These are phyloP conservation scores for Acrocephalus scirpaceus DNA, from an alignment of 2,797 vertebrate genomes.

Conservation along the genomic window DNA sequence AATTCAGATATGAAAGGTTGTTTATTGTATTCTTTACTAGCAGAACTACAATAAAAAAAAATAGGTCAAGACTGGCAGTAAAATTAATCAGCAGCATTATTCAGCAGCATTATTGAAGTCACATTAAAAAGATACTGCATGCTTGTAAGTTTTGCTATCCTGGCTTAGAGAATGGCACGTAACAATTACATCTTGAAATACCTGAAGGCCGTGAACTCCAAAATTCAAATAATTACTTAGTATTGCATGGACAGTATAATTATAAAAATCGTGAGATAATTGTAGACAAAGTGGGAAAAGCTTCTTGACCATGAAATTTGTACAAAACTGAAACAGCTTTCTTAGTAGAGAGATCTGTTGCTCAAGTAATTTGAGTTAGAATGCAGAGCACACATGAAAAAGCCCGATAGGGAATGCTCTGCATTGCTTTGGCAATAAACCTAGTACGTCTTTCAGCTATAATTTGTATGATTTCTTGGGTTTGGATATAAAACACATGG, in stretches of 20 bases:
- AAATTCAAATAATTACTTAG: neutral
- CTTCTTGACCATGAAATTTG: neutral
- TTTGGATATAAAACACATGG: neutral
- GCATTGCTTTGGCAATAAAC: slow-evolving; percentile 19
- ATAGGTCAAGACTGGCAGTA: neutral
- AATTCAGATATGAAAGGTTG: neutral
- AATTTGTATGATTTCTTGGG: slow-evolving; percentile 29
- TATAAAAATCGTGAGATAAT: neutral
- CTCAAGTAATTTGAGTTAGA: slow-evolving; percentile 16
- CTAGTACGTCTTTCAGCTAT: neutral
- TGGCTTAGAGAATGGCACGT: neutral
- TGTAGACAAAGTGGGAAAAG: neutral
- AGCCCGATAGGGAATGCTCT: neutral
- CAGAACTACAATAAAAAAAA: neutral
- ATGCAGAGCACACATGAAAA: neutral
- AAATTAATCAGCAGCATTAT: neutral
- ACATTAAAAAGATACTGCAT: neutral
- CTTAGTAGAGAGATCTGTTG: neutral
- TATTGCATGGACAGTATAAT: neutral
- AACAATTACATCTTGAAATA: neutral
- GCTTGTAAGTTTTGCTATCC: neutral
- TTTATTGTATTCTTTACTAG: neutral
- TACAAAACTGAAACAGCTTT: neutral
- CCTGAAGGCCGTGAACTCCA: neutral
- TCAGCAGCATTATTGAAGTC: neutral